Percentiles rank a stretch among this genome's conserved stretches.
Evolutionary conservation across 2,797 vertebrate species (phyloP).

Genomic region (Falco peregrinus): DNA sequence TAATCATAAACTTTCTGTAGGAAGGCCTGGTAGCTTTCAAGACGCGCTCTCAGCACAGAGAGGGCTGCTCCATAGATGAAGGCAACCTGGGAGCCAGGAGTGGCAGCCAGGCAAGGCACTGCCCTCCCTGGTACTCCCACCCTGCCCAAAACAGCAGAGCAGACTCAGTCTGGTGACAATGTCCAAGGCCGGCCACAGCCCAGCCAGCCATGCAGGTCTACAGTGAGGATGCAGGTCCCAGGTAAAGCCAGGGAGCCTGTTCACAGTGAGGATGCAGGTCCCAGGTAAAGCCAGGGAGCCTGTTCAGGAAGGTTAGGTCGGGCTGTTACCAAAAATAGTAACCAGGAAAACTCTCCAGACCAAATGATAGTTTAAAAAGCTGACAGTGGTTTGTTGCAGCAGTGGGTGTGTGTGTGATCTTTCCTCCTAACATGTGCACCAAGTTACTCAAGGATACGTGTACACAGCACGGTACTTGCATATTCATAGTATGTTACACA

Average conservation of each 20-base stretch:
- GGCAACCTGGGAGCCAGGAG: background rate
- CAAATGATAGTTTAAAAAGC: too few relatives aligned
- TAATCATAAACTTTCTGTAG: background rate
- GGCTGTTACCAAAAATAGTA: too few relatives aligned
- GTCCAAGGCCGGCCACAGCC: background rate
- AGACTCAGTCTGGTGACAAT: background rate
- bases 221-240: background rate
- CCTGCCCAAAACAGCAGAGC: background rate
- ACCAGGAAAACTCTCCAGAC: too few relatives aligned
- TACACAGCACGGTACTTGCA: too few relatives aligned
- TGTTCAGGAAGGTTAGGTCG: background rate
- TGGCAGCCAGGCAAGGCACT: background rate
- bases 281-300: background rate
- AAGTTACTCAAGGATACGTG: too few relatives aligned
- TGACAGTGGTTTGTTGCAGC: too few relatives aligned
- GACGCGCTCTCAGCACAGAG: background rate
- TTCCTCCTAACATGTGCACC: too few relatives aligned
- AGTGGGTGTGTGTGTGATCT: too few relatives aligned
- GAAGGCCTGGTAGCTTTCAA: background rate
- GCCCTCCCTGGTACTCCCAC: too few relatives aligned
- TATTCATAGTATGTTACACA: too few relatives aligned
- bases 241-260: background rate
- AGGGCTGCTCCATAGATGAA: background rate
- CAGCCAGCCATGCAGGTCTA: fast-evolving
- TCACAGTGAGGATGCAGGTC: background rate